Evolutionary conservation across 2,888 invertebrate genomes (phyloP), one percentile per base, ranked within the genome.

Genomic region (Pterobdella sp.): DNA sequence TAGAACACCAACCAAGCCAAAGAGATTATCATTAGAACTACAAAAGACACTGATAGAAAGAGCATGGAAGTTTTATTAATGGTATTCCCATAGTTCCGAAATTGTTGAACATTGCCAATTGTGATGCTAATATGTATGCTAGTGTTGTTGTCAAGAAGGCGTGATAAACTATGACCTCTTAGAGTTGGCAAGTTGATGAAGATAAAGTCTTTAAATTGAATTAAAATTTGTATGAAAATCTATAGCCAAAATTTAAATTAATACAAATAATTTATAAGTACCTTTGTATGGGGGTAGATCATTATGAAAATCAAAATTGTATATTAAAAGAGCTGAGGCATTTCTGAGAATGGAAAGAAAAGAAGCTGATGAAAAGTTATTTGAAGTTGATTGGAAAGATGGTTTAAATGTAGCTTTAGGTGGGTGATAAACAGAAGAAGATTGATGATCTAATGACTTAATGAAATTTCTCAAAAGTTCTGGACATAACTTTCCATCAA

Each of bases 1-100:
- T 95, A 95, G 86, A 94, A 94, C 75, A 94, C 90, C 63, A 95
- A 88, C 94, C 94, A 95, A 32, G 94, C 92, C 79, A 94, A 86
- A 0, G 93, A 93, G 78, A 94, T 93, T 79, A 94, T 90, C 93
- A 94, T 93, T 79, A 94, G 86, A 75, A 95, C 91, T 79, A 94
- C 93, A 86, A 95, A 94, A 0, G 94, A 94, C 78, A 94, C 92
- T 76, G 94, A 93, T 73, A 95, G 94, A 85, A 95, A 94, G 78
- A 95, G 86, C 80, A 95, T 93, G 0, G 93, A 93, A 14, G 93
- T 93, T 83, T 81, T 82, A 85, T 92, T 93, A 64, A 78, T 74
- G 64, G 67, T 37, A 1, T 34, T 60, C 42, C 66, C 63, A 60
- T 74, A 37, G 52, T 67, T 37, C n/a, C 31, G 52, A 31, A n/a